Percentiles rank a stretch among this genome's conserved stretches.
These are phyloP conservation scores for Cantharis flavilabris DNA, from an alignment of 2,888 invertebrate species.

Conservation along the genomic window DNA sequence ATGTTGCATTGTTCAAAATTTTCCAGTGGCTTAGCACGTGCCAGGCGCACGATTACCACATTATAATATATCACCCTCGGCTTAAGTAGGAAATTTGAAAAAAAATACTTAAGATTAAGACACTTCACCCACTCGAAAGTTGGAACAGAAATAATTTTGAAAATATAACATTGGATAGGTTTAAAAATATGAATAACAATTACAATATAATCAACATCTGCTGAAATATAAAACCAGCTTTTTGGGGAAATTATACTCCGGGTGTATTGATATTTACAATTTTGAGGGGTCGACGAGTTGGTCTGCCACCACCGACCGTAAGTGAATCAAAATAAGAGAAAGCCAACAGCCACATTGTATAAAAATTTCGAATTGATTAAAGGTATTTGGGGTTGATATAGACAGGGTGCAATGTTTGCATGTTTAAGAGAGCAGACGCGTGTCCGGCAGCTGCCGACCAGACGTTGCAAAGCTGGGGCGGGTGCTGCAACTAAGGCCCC, in stretches of 20 bases:
- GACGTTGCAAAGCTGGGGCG: conserved; percentile 29
- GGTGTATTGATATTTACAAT: conserved; percentile 6
- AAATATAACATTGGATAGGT: background rate
- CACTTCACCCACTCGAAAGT: background rate
- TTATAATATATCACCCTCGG: background rate
- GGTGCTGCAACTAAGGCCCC: conserved; percentile 26
- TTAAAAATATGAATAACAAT: background rate
- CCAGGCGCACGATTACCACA: background rate
- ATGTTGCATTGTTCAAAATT: background rate
- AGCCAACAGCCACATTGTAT: conserved; percentile 13
- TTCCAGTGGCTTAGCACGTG: background rate
- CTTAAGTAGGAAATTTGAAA: background rate
- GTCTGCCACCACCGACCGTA: background rate
- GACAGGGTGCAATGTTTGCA: conserved; percentile 28
- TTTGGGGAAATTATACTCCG: conserved; percentile 10
- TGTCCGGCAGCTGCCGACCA: conserved; percentile 40
- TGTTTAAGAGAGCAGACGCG: conserved; percentile 34
- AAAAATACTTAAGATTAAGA: background rate
- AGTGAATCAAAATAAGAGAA: conserved; percentile 6
- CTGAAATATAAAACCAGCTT: conserved; percentile 10
- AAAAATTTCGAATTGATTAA: conserved; percentile 24
- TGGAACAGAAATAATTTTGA: background rate
- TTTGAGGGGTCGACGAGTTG: background rate
- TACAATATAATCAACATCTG: conserved; percentile 13
- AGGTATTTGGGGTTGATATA: conserved; percentile 25